phyloP scores from a whole-genome alignment of 2,113 vertebrate genomes.

The Heteronetta atricapilla region DNA sequence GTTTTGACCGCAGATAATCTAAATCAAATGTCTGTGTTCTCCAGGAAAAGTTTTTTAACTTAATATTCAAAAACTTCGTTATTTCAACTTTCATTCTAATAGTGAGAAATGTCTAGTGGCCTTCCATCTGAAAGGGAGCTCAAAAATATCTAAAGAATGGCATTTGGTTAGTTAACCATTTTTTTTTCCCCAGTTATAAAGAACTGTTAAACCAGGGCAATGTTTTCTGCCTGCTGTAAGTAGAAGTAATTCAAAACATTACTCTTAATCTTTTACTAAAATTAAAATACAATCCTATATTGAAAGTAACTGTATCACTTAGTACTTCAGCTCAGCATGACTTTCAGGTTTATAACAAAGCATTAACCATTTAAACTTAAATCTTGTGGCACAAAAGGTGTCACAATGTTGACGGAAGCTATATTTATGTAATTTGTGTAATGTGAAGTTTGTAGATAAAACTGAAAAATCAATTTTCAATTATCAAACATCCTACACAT shows the following conservation, averaged over 20 bases:
- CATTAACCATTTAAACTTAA: background rate
- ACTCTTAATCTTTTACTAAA: background rate
- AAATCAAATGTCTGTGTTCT: background rate
- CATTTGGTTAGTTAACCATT: background rate
- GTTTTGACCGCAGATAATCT: background rate
- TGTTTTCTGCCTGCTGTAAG: background rate
- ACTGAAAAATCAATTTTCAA: background rate
- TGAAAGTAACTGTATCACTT: background rate
- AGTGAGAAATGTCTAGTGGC: background rate
- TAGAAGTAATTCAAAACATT: background rate
- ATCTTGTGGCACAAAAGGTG: background rate
- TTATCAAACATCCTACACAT: constrained; percentile 7
- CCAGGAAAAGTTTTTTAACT: background rate
- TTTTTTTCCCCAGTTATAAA: background rate
- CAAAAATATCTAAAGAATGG: background rate
- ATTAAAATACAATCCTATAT: background rate
- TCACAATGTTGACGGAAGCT: background rate
- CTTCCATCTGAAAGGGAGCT: background rate
- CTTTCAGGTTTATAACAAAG: constrained; percentile 12
- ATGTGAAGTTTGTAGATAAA: background rate
- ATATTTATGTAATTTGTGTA: background rate
- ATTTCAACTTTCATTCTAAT: background rate
- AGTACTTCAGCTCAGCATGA: background rate
- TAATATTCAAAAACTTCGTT: background rate
- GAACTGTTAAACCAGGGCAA: background rate